Percentiles rank a stretch among this genome's conserved stretches.
phyloP scores from a whole-genome alignment of 2,797 vertebrate genomes.

The Emys orbicularis region DNA sequence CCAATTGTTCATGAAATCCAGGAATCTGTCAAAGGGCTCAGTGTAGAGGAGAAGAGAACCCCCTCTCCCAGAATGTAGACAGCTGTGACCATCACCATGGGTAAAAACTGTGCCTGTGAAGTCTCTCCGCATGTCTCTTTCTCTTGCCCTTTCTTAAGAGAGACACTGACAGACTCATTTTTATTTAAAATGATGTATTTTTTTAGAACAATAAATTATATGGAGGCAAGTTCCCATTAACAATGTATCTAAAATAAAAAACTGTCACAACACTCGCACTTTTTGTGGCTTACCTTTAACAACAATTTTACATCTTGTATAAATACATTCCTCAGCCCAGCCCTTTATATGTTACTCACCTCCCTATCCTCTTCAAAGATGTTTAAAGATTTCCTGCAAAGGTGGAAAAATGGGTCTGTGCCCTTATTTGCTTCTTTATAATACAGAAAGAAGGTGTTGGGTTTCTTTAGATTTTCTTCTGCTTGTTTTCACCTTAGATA shows the following conservation, averaged over 20 bases:
- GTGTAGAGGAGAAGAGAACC: neutral
- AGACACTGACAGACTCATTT: neutral
- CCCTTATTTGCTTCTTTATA: neutral
- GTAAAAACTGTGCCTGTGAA: neutral
- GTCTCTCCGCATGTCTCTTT: neutral
- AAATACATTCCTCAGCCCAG: neutral
- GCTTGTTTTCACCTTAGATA: neutral
- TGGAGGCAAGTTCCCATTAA: neutral
- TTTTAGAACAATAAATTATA: neutral
- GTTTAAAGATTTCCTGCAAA: neutral
- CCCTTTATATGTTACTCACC: neutral
- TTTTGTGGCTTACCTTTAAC: neutral
- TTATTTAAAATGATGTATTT: constrained; percentile 3
- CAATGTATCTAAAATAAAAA: neutral
- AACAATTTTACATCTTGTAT: neutral
- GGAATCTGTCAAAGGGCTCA: neutral
- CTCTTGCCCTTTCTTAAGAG: neutral
- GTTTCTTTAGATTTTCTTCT: constrained; percentile 16
- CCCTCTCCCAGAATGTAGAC: neutral
- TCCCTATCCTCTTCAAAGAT: neutral
- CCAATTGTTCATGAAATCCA: neutral
- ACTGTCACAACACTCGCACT: neutral
- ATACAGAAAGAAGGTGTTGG: neutral
- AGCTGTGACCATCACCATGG: neutral
- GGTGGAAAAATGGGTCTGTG: neutral